These are phyloP conservation scores for Melanogrammus aeglefinus DNA, from an alignment of 2,797 vertebrate genomes.

Conservation along the genomic window DNA sequence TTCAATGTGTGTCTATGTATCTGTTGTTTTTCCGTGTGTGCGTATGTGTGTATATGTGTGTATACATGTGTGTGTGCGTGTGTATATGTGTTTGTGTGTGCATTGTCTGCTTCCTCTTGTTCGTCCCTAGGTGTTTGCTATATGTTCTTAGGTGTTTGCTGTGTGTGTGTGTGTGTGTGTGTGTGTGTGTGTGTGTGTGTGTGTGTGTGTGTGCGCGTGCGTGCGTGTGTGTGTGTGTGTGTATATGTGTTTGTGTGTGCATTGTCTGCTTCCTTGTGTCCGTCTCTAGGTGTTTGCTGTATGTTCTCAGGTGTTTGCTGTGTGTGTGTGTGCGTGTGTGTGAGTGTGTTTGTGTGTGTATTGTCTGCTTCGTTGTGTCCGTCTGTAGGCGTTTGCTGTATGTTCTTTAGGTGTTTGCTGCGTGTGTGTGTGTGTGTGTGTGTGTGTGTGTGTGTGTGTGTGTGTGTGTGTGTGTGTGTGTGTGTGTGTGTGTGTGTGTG, in stretches of 20 bases:
- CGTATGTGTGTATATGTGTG: background rate
- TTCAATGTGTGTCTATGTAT: background rate
- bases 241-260: too few species aligned
- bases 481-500: background rate
- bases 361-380: background rate
- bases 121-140: background rate
- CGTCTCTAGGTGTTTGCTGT: too few species aligned
- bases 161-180: background rate
- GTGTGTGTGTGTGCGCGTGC: background rate
- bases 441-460: conserved; percentile 8
- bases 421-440: background rate
- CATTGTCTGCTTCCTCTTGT: background rate
- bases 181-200: conserved; percentile 7
- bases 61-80: background rate
- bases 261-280: too few species aligned
- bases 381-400: background rate
- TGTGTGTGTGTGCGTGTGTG: background rate
- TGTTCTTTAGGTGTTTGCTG: background rate
- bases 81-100: conserved; percentile 4
- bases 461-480: background rate
- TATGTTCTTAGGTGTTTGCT: background rate
- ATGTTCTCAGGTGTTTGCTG: too few species aligned
- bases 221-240: too few species aligned
- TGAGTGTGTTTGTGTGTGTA: background rate
- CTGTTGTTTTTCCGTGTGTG: background rate